Conservation (phyloP, 2,888 invertebrate species). For the Hofmannophila pseudospretella region DNA sequence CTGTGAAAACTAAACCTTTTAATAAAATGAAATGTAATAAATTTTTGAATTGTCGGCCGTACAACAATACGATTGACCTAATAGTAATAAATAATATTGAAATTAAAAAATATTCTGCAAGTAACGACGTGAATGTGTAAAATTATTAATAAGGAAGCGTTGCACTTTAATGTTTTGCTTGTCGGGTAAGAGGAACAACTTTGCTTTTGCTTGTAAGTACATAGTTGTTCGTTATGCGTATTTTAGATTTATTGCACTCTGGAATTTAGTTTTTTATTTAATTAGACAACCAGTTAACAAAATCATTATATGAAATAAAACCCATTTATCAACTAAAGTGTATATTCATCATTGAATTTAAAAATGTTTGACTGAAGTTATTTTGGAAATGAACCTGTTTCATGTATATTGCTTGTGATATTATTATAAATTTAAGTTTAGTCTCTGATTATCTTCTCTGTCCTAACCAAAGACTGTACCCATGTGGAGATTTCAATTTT, state of each 20-base stretch:
- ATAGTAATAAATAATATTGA: too few relatives aligned
- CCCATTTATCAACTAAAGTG: not conserved
- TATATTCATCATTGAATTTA: not conserved
- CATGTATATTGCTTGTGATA: slow-evolving; percentile 69
- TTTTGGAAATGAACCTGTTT: slow-evolving; percentile 31
- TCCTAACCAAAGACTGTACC: slow-evolving; percentile 75
- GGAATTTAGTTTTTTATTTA: slow-evolving; percentile 29
- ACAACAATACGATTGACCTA: too few relatives aligned
- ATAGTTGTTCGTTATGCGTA: slow-evolving; percentile 13
- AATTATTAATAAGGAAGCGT: too few relatives aligned
- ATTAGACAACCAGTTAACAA: not conserved
- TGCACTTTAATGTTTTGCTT: slow-evolving; percentile 34
- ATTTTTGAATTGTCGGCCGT: too few relatives aligned
- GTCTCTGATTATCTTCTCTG: slow-evolving; percentile 60
- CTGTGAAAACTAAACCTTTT: too few relatives aligned
- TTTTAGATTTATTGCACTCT: slow-evolving; percentile 31
- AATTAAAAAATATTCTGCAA: too few relatives aligned
- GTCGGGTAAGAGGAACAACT: slow-evolving; percentile 18
- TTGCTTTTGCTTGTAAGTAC: slow-evolving; percentile 13
- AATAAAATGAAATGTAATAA: too few relatives aligned
- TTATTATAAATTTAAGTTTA: slow-evolving; percentile 63
- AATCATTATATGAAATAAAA: too few relatives aligned
- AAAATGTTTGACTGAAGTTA: slow-evolving; percentile 28
- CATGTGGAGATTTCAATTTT: slow-evolving; percentile 48
- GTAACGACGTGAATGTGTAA: too few relatives aligned